phyloP scores from a whole-genome alignment of 2,888 invertebrate genomes.

The Drosophila helvetica region DNA sequence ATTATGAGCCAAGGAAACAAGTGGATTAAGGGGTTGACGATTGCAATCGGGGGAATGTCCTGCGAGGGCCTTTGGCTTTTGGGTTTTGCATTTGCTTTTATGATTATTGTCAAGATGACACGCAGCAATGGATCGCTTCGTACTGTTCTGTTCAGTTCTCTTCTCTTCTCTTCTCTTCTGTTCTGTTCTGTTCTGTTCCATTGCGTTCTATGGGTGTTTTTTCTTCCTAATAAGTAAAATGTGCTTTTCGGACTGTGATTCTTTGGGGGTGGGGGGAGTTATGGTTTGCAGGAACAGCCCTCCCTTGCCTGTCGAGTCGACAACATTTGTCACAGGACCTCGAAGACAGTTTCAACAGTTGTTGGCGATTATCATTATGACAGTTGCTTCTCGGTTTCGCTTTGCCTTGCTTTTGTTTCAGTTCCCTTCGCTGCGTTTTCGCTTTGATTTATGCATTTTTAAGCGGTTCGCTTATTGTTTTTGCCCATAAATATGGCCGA shows the following conservation, averaged over 20 bases:
- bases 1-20: slow-evolving; percentile 66
- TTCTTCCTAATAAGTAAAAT: slow-evolving; percentile 76
- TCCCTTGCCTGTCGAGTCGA: slow-evolving; percentile 30
- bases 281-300: neutral
- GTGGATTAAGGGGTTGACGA: slow-evolving; percentile 77
- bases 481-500: slow-evolving; percentile 71
- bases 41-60: slow-evolving; percentile 17
- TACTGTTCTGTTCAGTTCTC: slow-evolving; percentile 15
- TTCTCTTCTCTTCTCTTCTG: too few relatives aligned
- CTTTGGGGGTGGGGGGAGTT: neutral
- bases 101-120: slow-evolving; percentile 77
- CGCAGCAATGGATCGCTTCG: slow-evolving; percentile 21
- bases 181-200: slow-evolving; percentile 7
- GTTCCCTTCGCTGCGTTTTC: slow-evolving; percentile 64
- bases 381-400: slow-evolving; percentile 52
- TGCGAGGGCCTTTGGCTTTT: slow-evolving; percentile 50
- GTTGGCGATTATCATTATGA: slow-evolving; percentile 82
- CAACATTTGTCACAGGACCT: slow-evolving; percentile 72
- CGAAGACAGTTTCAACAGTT: slow-evolving; percentile 76
- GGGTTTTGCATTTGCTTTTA: slow-evolving; percentile 79
- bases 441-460: slow-evolving; percentile 81
- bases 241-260: slow-evolving; percentile 73
- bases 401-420: slow-evolving; percentile 51
- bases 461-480: slow-evolving; percentile 83
- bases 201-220: neutral